A percentile compares a stretch with the other conserved stretches of the same genome.
Evolutionary conservation across 2,113 vertebrate species (phyloP).

Genomic region (Trogon surrucura): DNA sequence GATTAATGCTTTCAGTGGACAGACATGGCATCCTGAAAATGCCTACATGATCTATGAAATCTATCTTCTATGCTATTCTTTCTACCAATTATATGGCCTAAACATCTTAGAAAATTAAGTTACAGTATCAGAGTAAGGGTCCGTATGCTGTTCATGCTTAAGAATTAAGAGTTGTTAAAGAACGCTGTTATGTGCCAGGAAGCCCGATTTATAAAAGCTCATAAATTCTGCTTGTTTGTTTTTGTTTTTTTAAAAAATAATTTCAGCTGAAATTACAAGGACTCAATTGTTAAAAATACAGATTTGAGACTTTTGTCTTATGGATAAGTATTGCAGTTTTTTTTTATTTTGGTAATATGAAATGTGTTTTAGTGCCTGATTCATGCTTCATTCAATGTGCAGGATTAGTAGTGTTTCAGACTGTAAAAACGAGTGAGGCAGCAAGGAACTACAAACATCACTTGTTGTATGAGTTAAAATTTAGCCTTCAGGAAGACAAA

Average conservation of each 20-base stretch:
- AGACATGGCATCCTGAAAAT: not conserved
- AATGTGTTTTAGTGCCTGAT: not conserved
- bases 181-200: not conserved
- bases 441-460: not conserved
- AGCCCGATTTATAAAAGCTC: not conserved
- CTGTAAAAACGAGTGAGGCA: not conserved
- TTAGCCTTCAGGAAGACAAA: not conserved
- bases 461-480: not conserved
- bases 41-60: not conserved
- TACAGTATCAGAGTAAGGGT: not conserved
- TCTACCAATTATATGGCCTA: not conserved
- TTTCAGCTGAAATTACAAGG: fast-evolving
- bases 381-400: not conserved
- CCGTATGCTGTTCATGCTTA: not conserved
- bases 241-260: not conserved
- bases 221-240: not conserved
- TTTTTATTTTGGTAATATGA: not conserved
- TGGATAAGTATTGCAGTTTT: not conserved
- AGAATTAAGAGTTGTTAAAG: not conserved
- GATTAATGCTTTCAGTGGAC: not conserved
- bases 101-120: not conserved
- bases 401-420: not conserved
- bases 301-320: not conserved
- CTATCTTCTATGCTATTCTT: not conserved
- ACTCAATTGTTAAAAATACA: not conserved